These are phyloP conservation scores for Unio delphinus DNA, from an alignment of 2,888 invertebrate species.

Conservation along the genomic window DNA sequence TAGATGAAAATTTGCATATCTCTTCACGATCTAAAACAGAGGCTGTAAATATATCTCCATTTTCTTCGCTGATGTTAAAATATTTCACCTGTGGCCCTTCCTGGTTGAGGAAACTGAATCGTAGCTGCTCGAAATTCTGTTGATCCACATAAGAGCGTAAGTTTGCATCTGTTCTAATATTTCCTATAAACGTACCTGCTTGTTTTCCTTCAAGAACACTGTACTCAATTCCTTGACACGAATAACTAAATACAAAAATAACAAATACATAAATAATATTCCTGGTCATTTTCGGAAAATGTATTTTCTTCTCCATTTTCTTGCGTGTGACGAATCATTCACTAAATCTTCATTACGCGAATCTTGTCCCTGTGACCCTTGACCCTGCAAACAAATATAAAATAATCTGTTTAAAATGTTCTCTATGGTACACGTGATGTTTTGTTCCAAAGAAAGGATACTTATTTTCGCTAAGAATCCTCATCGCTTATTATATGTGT, in stretches of 20 bases:
- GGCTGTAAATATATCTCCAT: conserved; percentile 44
- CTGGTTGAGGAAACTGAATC: conserved; percentile 51
- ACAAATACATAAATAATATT: conserved; percentile 2
- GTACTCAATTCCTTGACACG: conserved; percentile 26
- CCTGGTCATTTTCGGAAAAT: too few relatives aligned
- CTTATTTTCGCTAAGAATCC: too few relatives aligned
- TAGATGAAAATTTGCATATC: conserved; percentile 42
- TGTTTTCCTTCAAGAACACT: conserved; percentile 32
- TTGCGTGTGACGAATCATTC: too few relatives aligned
- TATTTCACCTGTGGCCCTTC: conserved; percentile 35
- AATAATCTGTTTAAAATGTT: too few relatives aligned
- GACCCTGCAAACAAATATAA: too few relatives aligned
- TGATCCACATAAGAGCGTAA: conserved; percentile 34
- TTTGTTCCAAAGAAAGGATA: too few relatives aligned
- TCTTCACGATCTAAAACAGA: conserved; percentile 51
- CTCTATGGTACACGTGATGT: too few relatives aligned
- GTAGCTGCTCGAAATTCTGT: conserved; percentile 34
- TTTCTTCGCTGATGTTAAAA: conserved; percentile 49
- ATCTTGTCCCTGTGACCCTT: too few relatives aligned
- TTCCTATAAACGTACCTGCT: conserved; percentile 43
- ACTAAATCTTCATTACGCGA: too few relatives aligned
- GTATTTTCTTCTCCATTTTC: too few relatives aligned
- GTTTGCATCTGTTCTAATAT: conserved; percentile 50
- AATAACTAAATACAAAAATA: conserved; percentile 4
- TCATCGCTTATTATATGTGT: too few relatives aligned